Evolutionary conservation across 2,797 vertebrate genomes (phyloP).

Genomic region (Gastrophryne carolinensis): DNA sequence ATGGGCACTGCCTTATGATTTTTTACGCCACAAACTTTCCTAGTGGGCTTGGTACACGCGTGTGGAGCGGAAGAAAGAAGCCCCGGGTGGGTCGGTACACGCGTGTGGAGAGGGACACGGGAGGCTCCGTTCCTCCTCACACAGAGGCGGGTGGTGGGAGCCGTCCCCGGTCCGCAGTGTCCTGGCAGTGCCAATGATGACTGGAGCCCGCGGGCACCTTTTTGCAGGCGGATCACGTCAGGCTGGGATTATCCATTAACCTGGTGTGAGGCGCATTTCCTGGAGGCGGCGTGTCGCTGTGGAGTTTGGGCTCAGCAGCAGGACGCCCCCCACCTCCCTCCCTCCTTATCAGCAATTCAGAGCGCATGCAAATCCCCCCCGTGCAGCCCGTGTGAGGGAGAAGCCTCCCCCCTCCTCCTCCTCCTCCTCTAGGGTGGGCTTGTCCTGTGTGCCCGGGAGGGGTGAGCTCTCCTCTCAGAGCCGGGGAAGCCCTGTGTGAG

Average conservation of each 20-base stretch:
- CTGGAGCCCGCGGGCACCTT: slow-evolving; percentile 60
- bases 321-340: slow-evolving; percentile 54
- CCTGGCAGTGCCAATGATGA: too few relatives aligned
- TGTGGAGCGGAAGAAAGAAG: too few relatives aligned
- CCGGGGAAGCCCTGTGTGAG: slow-evolving; percentile 45
- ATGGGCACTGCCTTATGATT: too few relatives aligned
- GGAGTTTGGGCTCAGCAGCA: slow-evolving; percentile 40
- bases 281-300: slow-evolving; percentile 74
- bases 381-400: slow-evolving; percentile 44
- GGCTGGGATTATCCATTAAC: slow-evolving; percentile 70
- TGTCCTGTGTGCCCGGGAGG: slow-evolving; percentile 3
- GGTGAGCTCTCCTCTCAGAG: slow-evolving; percentile 33
- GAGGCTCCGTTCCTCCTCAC: too few relatives aligned
- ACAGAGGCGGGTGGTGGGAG: too few relatives aligned
- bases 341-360: slow-evolving; percentile 83
- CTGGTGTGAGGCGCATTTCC: slow-evolving; percentile 69
- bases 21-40: too few relatives aligned
- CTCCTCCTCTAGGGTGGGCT: slow-evolving; percentile 41
- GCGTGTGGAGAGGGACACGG: too few relatives aligned
- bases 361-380: slow-evolving; percentile 77
- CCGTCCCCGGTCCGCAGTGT: too few relatives aligned
- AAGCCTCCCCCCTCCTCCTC: slow-evolving; percentile 47
- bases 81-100: too few relatives aligned
- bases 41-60: too few relatives aligned
- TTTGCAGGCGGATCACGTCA: slow-evolving; percentile 71